Evolutionary conservation across 2,113 vertebrate species (phyloP), one percentile per base, ranked within the genome.

Genomic region (Boulengeromyrus knoepffleri): DNA sequence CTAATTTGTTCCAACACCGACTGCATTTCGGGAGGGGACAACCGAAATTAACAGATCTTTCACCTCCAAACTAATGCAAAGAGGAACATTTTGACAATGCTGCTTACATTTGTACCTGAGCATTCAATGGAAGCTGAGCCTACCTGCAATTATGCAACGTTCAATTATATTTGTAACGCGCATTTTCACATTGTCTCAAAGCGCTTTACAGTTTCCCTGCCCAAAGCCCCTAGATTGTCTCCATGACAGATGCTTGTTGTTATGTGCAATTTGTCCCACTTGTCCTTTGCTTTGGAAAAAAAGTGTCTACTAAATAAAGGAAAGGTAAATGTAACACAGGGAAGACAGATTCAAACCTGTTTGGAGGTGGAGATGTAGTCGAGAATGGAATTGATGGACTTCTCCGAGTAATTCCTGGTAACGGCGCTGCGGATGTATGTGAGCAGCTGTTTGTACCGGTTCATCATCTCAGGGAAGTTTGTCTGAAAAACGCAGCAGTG

Each of bases 391-490:
- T 99, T 99, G 94, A 99, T 99, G 90, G 99, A 99, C 94, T 99
- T 99, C 95, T 99, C 99, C 12, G 99, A 99, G 94, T 99, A 99
- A 96, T 99, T 99, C 92, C 99, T 97, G 92, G 99, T 99, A 91
- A 99, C 99, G 87, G 98, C 99, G 93, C 99, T 99, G 92, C 96
- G 95, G 93, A 97, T 97, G 93, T 97, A 97, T 85, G 96, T 97
- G 94, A 97, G 93, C 88, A 97, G 94, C 91, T 99, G 99, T 93
- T 99, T 99, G 95, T 99, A 99, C 94, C 99, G 96, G 95, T 99
- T 99, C 98, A 99, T 99, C 99, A 99, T 99, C 96, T 99, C 99
- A 93, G 98, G 98, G 93, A 98, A 99, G 94, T 99, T 99, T 91
- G 97, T 98, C 99, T 99, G 90, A 91, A 88, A 90, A 92, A 93